phyloP scores from a whole-genome alignment of 2,888 invertebrate species.

The Sclerodermus sp. region DNA sequence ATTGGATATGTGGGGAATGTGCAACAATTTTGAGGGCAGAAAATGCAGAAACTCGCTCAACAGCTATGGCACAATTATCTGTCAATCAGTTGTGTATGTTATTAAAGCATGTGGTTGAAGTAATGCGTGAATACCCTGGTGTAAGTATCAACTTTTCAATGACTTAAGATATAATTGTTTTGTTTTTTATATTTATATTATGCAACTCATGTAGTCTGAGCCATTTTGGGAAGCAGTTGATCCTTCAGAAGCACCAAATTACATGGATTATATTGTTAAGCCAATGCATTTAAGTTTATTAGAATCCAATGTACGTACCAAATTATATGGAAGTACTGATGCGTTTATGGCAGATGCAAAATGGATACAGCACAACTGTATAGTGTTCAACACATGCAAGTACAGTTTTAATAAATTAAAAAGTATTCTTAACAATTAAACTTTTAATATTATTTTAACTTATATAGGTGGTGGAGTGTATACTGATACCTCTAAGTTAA shows the following conservation, averaged over 20 bases:
- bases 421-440: neutral
- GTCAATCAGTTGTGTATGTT: slow-evolving; percentile 77
- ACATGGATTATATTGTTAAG: slow-evolving; percentile 79
- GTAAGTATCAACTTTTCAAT: slow-evolving; percentile 60
- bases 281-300: slow-evolving; percentile 83
- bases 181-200: neutral
- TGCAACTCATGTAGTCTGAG: slow-evolving; percentile 64
- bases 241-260: slow-evolving; percentile 70
- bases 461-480: slow-evolving; percentile 66
- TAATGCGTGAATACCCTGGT: slow-evolving; percentile 80
- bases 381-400: slow-evolving; percentile 87
- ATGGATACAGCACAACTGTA: slow-evolving; percentile 93
- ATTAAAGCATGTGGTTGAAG: slow-evolving; percentile 75
- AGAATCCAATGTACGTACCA: slow-evolving; percentile 74
- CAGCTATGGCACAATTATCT: slow-evolving; percentile 72
- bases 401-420: slow-evolving; percentile 26
- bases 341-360: slow-evolving; percentile 88
- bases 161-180: neutral
- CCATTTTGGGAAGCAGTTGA: slow-evolving; percentile 80
- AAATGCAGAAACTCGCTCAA: slow-evolving; percentile 70
- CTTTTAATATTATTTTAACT: neutral
- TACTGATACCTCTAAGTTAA: slow-evolving; percentile 67
- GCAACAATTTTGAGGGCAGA: slow-evolving; percentile 72
- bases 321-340: slow-evolving; percentile 82
- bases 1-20: slow-evolving; percentile 91